Conservation (phyloP, 2,888 invertebrate genomes). For the Cantharis rustica region DNA sequence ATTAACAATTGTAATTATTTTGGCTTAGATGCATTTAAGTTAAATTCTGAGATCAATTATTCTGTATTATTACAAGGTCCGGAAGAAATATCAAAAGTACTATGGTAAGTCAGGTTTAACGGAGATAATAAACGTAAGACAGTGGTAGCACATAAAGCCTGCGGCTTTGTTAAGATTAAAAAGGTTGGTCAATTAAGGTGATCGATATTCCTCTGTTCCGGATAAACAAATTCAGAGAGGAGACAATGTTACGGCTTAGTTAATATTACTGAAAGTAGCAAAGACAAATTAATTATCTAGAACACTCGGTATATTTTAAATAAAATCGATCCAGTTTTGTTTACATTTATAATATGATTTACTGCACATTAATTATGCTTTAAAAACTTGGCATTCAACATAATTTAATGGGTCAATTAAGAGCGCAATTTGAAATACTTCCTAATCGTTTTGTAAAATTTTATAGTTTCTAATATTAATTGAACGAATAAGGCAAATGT, state of each 20-base stretch:
- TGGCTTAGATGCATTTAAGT: too few relatives aligned
- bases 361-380: too few relatives aligned
- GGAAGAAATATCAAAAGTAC: not conserved
- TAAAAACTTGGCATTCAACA: not conserved
- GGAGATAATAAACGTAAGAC: not conserved
- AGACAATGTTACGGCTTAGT: too few relatives aligned
- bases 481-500: not conserved
- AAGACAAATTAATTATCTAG: not conserved
- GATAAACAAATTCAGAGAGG: not conserved
- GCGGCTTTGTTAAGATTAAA: not conserved
- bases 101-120: not conserved
- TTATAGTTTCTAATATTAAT: not conserved
- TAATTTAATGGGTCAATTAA: not conserved
- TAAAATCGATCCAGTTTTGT: not conserved
- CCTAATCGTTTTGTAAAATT: not conserved
- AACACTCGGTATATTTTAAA: not conserved
- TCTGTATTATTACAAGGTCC: not conserved
- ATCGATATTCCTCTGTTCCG: not conserved
- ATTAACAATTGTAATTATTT: too few relatives aligned
- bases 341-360: not conserved
- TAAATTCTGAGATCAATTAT: too few relatives aligned
- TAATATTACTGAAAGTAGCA: not conserved
- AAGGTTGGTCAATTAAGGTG: not conserved
- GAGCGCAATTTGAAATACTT: not conserved
- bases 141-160: not conserved